Base-by-base conservation (phyloP, 2,888 invertebrate species). In the Cybosia mesomella region DNA sequence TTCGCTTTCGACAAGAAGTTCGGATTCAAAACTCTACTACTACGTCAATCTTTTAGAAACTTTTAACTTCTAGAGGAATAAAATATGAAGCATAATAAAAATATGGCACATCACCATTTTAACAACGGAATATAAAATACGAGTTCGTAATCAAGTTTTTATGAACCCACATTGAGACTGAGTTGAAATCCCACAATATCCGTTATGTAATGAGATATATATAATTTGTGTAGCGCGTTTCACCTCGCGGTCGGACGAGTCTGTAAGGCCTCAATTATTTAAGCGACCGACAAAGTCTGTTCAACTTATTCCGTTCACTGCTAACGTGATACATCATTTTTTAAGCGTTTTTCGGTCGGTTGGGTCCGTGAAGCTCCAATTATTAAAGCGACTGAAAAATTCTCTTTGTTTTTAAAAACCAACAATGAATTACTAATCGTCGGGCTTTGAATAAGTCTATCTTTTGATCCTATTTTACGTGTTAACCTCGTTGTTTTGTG, bases 301-400 rank as follows among this genome's bases (percentile, higher is more conserved):
- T 58, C 73, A 70, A 75, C 36, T 63, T 73, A 68, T 71, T 72
- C 71, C 18, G 53, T 76, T 68, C 67, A 28, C 49, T 57, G 43
- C 18, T 43, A 43, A 43, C 43, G 18, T 18, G 18, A 43, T 43
- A 43, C 18, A 43, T 43, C 43, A 43, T 43, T 43, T 43, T 43
- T 43, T 18, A 18, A 43, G 18, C 18, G 43, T 43, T 18, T 43
- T 43, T 18, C 43, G 43, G 18, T 43, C 18, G 43, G 5, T 43
- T 18, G 43, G 43, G 36, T 39, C 36, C 21, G 58, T 13, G 49
- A 28, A n/a, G 54, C 34, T n/a, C 79, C 63, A 71, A 49, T 67
- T 72, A 81, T 81, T 81, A 74, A 64, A 61, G 24, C 66, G 67
- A 34, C 71, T 65, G 68, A 74, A 66, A 73, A 66, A 79, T 70